Conservation (phyloP, 2,113 vertebrate species). For the Nesospiza acunhae region DNA sequence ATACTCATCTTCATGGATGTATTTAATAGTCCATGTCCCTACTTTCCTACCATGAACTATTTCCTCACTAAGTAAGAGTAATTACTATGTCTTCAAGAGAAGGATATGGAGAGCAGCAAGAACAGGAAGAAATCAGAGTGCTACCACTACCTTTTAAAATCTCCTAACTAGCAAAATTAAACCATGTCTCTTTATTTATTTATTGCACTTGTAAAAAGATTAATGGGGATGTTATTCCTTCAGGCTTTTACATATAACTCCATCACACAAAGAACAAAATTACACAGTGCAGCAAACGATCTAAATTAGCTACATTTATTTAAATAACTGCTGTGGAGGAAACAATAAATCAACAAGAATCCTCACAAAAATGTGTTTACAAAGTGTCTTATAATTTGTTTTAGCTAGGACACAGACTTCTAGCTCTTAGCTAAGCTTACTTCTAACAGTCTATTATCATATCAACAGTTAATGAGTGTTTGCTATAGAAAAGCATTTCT, state of each 20-base stretch:
- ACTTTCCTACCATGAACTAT: background rate
- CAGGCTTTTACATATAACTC: constrained; percentile 79
- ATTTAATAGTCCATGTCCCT: background rate
- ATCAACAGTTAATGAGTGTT: constrained; percentile 75
- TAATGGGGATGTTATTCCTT: constrained; percentile 78
- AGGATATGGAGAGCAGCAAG: background rate
- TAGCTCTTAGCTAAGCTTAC: constrained; percentile 77
- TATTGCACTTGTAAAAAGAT: constrained; percentile 80
- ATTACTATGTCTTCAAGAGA: constrained; percentile 30
- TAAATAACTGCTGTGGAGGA: constrained; percentile 77
- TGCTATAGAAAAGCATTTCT: constrained; percentile 59
- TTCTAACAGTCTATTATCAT: constrained; percentile 74
- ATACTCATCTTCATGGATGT: background rate
- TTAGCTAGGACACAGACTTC: constrained; percentile 74
- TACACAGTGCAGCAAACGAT: constrained; percentile 74
- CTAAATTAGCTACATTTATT: constrained; percentile 81
- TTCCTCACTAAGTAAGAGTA: constrained; percentile 23
- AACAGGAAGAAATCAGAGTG: constrained; percentile 43
- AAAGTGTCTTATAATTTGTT: constrained; percentile 77
- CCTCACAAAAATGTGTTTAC: constrained; percentile 77
- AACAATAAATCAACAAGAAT: constrained; percentile 83
- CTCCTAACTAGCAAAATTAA: constrained; percentile 77
- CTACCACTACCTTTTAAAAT: constrained; percentile 62
- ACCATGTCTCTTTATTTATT: constrained; percentile 80
- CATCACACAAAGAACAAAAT: constrained; percentile 75